Percentiles rank a stretch among this genome's conserved stretches.
phyloP scores from a whole-genome alignment of 1,140 invertebrate species.

The Drosophila pachea region DNA sequence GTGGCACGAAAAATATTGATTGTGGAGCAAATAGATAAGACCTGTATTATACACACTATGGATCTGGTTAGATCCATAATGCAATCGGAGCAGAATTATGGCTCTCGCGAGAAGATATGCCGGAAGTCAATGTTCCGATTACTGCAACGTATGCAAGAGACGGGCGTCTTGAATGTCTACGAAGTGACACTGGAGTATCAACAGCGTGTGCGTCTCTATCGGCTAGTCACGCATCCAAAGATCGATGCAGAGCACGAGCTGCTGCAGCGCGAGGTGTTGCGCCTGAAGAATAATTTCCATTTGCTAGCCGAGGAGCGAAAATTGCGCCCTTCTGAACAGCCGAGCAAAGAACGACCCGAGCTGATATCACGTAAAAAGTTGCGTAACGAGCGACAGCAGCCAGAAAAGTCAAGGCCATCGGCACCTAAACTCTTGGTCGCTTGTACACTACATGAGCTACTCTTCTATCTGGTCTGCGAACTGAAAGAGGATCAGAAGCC shows the following conservation, averaged over 20 bases:
- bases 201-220: slow-evolving; percentile 51
- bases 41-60: slow-evolving; percentile 41
- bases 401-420: slow-evolving; percentile 15
- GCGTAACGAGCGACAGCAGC: slow-evolving; percentile 12
- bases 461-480: slow-evolving; percentile 85
- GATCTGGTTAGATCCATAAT: slow-evolving; percentile 32
- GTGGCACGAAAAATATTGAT: slow-evolving; percentile 44
- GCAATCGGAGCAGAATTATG: slow-evolving; percentile 35
- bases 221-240: slow-evolving; percentile 67
- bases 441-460: slow-evolving; percentile 83
- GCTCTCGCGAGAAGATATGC: slow-evolving; percentile 55
- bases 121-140: slow-evolving; percentile 62
- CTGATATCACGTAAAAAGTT: slow-evolving; percentile 15
- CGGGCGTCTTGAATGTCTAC: slow-evolving; percentile 49
- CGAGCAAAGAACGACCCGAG: slow-evolving; percentile 7
- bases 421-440: slow-evolving; percentile 86
- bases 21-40: slow-evolving; percentile 54
- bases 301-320: slow-evolving; percentile 49
- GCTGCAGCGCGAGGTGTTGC: slow-evolving; percentile 55
- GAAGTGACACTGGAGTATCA: slow-evolving; percentile 55
- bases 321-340: slow-evolving; percentile 1
- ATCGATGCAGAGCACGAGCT: slow-evolving; percentile 54
- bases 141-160: slow-evolving; percentile 42
- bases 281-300: slow-evolving; percentile 63
- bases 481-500: slow-evolving; percentile 78